Percentiles rank a stretch among this genome's conserved stretches.
Evolutionary conservation across 2,888 invertebrate species (phyloP).

Genomic region (Trypoxylon attenuatum): DNA sequence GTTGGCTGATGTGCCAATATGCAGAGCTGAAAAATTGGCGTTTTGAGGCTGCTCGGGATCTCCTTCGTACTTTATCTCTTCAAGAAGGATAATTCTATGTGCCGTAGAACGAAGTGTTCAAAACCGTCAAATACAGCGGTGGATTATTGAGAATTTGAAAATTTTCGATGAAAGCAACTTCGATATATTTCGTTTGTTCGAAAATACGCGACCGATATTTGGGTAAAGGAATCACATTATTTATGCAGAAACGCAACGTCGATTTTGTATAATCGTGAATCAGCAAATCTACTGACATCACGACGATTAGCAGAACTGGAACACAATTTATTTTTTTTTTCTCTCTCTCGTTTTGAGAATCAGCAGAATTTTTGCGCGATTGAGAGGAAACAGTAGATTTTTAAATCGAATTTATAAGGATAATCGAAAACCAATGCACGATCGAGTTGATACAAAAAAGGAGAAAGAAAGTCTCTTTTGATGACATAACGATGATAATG

Average conservation of each 20-base stretch:
- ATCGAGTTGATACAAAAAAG: conserved; percentile 36
- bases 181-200: conserved; percentile 7
- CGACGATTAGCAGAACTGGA: conserved; percentile 16
- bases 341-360: too few relatives aligned
- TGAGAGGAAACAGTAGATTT: conserved; percentile 30
- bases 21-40: conserved; percentile 34
- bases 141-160: conserved; percentile 22
- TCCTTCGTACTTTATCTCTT: conserved; percentile 36
- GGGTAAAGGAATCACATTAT: conserved; percentile 6
- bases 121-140: conserved; percentile 6
- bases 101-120: conserved; percentile 16
- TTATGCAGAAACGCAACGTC: conserved; percentile 5
- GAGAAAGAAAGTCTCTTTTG: conserved; percentile 21
- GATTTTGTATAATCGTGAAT: conserved; percentile 16
- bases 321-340: too few relatives aligned
- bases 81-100: conserved; percentile 27
- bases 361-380: too few relatives aligned
- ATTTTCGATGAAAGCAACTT: conserved; percentile 11
- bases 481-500: conserved; percentile 11
- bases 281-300: too few relatives aligned
- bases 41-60: conserved; percentile 43
- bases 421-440: too few relatives aligned
- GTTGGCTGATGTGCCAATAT: conserved; percentile 35
- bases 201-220: conserved; percentile 7
- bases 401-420: conserved; percentile 9